Conservation (phyloP, 2,797 vertebrate genomes). For the Spinus pinus region DNA sequence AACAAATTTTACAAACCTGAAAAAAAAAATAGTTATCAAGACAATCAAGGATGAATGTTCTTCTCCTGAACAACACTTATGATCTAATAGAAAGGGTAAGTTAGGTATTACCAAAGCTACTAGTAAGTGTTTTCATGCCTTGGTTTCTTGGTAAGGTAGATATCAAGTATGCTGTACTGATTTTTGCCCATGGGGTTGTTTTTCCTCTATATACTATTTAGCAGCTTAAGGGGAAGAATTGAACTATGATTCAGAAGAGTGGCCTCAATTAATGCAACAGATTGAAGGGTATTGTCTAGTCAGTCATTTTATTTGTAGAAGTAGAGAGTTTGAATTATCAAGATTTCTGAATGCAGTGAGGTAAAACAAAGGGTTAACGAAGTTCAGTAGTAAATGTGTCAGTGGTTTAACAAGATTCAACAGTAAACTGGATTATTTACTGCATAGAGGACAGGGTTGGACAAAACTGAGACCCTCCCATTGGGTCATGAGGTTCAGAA, state of each 20-base stretch:
- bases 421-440: not conserved
- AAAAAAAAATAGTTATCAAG: not conserved
- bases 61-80: not conserved
- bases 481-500: not conserved
- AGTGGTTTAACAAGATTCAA: not conserved
- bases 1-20: not conserved
- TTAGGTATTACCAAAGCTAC: not conserved
- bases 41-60: not conserved
- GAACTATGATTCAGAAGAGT: not conserved
- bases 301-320: not conserved
- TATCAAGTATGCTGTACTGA: accelerated
- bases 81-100: not conserved
- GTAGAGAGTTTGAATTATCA: not conserved
- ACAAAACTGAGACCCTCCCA: not conserved
- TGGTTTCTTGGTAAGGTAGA: not conserved
- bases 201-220: not conserved
- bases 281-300: not conserved
- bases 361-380: not conserved
- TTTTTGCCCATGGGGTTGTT: not conserved
- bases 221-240: not conserved
- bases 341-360: not conserved
- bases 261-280: not conserved
- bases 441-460: not conserved
- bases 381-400: not conserved
- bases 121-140: not conserved